Evolutionary conservation across 2,888 invertebrate species (phyloP).

Genomic region (Machimus rusticus): DNA sequence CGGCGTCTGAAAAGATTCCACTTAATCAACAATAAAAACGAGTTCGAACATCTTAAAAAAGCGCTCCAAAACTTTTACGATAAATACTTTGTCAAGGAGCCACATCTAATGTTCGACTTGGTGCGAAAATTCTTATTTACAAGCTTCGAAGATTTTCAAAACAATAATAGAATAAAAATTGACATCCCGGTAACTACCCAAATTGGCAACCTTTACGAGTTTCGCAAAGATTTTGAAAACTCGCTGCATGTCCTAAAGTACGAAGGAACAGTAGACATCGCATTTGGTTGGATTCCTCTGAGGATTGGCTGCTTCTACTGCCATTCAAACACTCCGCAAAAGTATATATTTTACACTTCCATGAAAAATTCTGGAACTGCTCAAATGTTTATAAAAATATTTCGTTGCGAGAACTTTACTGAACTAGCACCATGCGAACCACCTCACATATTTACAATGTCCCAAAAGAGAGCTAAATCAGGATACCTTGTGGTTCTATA

Average conservation of each 20-base stretch:
- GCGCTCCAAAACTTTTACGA: not conserved
- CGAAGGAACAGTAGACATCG: not conserved
- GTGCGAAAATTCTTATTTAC: not conserved
- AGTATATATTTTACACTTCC: constrained; percentile 7
- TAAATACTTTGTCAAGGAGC: not conserved
- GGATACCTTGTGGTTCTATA: constrained; percentile 33
- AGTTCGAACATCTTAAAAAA: not conserved
- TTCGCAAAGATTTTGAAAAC: constrained; percentile 27
- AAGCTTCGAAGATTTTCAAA: not conserved
- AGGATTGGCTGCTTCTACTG: constrained; percentile 30
- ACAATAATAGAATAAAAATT: not conserved
- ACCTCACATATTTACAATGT: not conserved
- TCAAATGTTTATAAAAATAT: not conserved
- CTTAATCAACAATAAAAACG: not conserved
- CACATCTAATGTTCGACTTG: not conserved
- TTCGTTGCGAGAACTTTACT: not conserved
- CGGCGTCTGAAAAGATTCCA: not conserved
- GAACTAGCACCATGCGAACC: not conserved
- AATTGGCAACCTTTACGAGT: constrained; percentile 12
- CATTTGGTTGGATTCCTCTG: not conserved
- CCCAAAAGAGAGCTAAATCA: not conserved
- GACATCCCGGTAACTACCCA: not conserved
- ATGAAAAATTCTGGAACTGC: not conserved
- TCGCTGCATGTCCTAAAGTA: not conserved
- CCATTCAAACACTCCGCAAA: not conserved